Evolutionary conservation across 2,888 invertebrate species (phyloP).

Genomic region (Metallyticus violacea): DNA sequence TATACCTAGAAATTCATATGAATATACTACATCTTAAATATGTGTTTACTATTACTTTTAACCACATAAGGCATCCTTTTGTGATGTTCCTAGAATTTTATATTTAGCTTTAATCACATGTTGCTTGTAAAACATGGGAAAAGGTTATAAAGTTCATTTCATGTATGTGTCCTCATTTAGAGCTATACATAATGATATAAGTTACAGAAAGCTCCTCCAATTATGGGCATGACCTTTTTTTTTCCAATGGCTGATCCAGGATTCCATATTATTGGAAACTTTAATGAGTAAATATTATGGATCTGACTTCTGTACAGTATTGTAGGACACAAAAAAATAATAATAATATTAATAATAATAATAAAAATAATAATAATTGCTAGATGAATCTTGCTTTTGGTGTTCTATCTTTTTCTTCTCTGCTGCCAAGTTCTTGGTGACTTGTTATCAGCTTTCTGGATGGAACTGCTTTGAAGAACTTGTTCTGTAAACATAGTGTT

Average conservation of each 20-base stretch:
- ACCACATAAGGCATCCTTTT: not conserved
- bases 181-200: not conserved
- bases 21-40: too few species aligned
- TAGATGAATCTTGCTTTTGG: not conserved
- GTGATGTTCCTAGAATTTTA: not conserved
- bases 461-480: not conserved
- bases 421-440: not conserved
- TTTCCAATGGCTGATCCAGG: too few species aligned
- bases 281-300: too few species aligned
- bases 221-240: not conserved
- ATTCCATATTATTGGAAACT: too few species aligned
- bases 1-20: not conserved
- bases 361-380: too few species aligned
- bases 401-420: not conserved
- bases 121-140: not conserved
- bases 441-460: constrained; percentile 2
- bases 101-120: not conserved
- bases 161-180: not conserved
- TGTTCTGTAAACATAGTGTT: not conserved
- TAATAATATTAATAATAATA: too few species aligned
- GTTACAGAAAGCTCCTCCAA: not conserved
- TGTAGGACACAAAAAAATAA: not conserved
- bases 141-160: not conserved
- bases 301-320: not conserved
- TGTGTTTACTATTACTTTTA: not conserved